Evolutionary conservation across 2,797 vertebrate species (phyloP).

Genomic region (Erpetoichthys calabaricus): DNA sequence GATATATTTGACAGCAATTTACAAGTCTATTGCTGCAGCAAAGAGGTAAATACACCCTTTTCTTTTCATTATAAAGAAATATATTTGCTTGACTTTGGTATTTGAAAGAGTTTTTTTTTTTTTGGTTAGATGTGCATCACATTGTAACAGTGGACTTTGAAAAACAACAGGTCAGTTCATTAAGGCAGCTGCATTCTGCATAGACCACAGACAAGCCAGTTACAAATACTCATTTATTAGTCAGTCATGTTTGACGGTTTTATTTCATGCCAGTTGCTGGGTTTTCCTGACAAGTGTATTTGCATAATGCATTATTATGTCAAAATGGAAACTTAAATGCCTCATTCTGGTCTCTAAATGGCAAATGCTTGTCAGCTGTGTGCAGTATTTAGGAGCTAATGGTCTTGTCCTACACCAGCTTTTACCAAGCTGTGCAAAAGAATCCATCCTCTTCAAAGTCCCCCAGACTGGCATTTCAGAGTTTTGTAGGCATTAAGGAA

Average conservation of each 20-base stretch:
- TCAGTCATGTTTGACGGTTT: constrained; percentile 57
- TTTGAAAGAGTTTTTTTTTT: no score
- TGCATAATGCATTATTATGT: constrained; percentile 71
- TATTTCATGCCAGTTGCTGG: constrained; percentile 56
- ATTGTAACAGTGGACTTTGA: no score
- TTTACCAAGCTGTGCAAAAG: constrained; percentile 38
- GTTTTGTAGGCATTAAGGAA: no score
- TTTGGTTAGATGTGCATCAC: no score
- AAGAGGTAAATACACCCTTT: no score
- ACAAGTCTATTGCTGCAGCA: no score
- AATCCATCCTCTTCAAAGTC: constrained; percentile 24
- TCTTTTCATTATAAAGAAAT: no score
- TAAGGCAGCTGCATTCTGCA: not conserved
- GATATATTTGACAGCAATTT: no score
- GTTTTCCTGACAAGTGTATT: constrained; percentile 55
- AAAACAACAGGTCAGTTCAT: not conserved
- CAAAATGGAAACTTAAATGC: constrained; percentile 67
- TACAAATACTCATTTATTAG: constrained; percentile 64
- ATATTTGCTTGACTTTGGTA: no score
- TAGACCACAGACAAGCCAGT: constrained; percentile 47
- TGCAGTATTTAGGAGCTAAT: constrained; percentile 62
- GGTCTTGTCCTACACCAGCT: constrained; percentile 56
- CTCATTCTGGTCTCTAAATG: constrained; percentile 66
- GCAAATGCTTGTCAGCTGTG: constrained; percentile 64
- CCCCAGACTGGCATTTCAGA: no score